phyloP scores from a whole-genome alignment of 2,797 vertebrate species.

The Xiphophorus birchmanni region DNA sequence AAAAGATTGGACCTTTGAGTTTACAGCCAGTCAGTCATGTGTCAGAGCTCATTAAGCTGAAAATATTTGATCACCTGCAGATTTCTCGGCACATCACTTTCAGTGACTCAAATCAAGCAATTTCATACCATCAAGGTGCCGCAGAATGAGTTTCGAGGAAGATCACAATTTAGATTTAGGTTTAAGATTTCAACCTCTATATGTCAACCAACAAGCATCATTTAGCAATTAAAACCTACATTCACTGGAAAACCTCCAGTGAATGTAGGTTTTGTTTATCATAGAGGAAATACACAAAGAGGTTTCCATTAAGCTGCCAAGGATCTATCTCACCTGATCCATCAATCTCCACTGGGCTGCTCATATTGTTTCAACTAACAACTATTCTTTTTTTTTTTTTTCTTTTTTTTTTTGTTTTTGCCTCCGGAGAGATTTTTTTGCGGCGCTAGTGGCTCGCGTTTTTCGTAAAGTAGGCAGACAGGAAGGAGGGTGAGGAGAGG shows the following conservation, averaged over 20 bases:
- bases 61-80: background rate
- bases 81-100: background rate
- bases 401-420: too few species aligned
- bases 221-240: background rate
- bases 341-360: too few species aligned
- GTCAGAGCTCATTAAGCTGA: background rate
- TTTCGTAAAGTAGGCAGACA: too few species aligned
- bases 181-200: background rate
- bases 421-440: too few species aligned
- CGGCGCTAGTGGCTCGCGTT: too few species aligned
- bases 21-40: background rate
- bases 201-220: background rate
- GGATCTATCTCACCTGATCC: background rate
- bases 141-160: background rate
- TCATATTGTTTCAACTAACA: background rate
- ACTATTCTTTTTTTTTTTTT: too few species aligned
- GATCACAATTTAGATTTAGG: background rate
- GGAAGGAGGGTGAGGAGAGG: too few species aligned
- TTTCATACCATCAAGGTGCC: background rate
- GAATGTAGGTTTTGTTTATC: background rate
- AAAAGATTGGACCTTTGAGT: background rate
- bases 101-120: background rate
- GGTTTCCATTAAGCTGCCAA: background rate
- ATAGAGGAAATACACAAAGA: background rate
- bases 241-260: background rate